These are phyloP conservation scores for Luscinia megarhynchos DNA, from an alignment of 2,797 vertebrate genomes.

Conservation along the genomic window DNA sequence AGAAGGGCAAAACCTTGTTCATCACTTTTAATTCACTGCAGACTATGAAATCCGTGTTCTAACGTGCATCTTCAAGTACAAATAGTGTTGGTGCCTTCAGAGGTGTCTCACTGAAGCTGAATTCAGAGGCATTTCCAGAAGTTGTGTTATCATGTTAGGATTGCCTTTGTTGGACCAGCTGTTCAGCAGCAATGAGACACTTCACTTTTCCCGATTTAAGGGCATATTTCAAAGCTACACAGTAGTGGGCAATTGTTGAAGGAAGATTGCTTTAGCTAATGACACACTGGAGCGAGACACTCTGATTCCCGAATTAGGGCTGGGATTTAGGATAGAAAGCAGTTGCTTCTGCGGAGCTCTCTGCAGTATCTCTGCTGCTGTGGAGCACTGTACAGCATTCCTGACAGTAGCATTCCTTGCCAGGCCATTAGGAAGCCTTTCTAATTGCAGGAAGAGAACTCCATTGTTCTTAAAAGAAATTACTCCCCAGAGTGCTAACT, in stretches of 20 bases:
- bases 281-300: neutral
- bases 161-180: neutral
- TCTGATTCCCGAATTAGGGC: neutral
- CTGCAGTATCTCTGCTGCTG: neutral
- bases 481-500: neutral
- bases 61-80: neutral
- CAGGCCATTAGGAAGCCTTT: neutral
- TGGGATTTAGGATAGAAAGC: neutral
- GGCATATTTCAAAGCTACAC: neutral
- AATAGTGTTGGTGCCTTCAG: neutral
- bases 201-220: neutral
- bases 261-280: neutral
- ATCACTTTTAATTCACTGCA: slow-evolving; percentile 12
- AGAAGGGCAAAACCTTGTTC: neutral
- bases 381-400: neutral
- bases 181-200: neutral
- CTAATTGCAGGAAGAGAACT: neutral
- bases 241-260: neutral
- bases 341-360: neutral
- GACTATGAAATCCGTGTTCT: neutral
- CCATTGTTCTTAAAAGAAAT: neutral
- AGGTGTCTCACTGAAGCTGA: neutral
- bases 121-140: neutral
- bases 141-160: neutral
- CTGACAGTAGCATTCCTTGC: neutral